A percentile compares a stretch with the other conserved stretches of the same genome.
Evolutionary conservation across 2,888 invertebrate species (phyloP).

Genomic region (Eilema depressum): DNA sequence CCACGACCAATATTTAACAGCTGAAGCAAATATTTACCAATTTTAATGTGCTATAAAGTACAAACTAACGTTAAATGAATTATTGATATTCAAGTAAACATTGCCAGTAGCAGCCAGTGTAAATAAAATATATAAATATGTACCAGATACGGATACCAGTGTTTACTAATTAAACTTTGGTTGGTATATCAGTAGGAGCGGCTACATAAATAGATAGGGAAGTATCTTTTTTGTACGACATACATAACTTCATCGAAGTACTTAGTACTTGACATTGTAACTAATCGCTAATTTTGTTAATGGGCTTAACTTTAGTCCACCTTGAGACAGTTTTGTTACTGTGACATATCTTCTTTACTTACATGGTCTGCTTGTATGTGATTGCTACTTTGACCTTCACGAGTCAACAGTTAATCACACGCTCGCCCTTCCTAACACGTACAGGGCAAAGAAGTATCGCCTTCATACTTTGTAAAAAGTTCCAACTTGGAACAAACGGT

Average conservation of each 20-base stretch:
- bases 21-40: neutral
- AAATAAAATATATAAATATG: neutral
- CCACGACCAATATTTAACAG: neutral
- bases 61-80: neutral
- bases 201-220: neutral
- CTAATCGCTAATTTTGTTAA: neutral
- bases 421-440: neutral
- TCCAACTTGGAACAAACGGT: neutral
- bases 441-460: neutral
- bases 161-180: slow-evolving; percentile 1
- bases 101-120: neutral
- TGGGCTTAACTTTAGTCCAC: neutral
- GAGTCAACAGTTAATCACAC: neutral
- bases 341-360: neutral
- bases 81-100: neutral
- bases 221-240: neutral
- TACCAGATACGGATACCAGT: neutral
- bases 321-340: slow-evolving; percentile 3
- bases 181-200: neutral
- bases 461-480: neutral
- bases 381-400: neutral
- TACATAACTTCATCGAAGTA: neutral
- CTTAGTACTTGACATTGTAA: neutral
- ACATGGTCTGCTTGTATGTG: too few relatives aligned
- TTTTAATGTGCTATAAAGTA: slow-evolving; percentile 1